Conservation (phyloP, 2,888 invertebrate species). For the Ichneumoninae sp. region DNA sequence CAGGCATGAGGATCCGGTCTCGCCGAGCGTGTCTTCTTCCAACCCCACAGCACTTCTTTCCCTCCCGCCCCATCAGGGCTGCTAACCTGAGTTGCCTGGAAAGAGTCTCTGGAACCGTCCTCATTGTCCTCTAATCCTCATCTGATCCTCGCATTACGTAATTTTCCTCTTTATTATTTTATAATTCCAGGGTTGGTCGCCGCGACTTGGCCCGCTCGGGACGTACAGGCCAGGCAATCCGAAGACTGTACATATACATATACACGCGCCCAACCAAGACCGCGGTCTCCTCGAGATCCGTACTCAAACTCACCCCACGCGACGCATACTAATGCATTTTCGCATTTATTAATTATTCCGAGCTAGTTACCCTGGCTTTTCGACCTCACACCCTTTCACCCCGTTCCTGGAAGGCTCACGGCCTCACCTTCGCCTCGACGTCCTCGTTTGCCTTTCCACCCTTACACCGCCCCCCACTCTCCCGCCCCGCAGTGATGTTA, state of each 20-base stretch:
- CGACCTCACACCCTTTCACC: conserved; percentile 67
- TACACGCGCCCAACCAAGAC: conserved; percentile 30
- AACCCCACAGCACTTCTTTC: conserved; percentile 49
- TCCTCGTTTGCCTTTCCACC: conserved; percentile 36
- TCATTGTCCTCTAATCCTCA: conserved; percentile 81
- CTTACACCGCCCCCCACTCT: neutral
- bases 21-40: conserved; percentile 30
- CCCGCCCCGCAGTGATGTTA: conserved; percentile 22
- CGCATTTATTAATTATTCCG: conserved; percentile 81
- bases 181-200: conserved; percentile 75
- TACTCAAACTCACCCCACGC: conserved; percentile 73
- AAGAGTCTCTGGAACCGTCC: conserved; percentile 69
- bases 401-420: conserved; percentile 31
- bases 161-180: conserved; percentile 83
- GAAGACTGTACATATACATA: conserved; percentile 38
- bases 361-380: conserved; percentile 75
- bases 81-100: conserved; percentile 66
- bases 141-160: conserved; percentile 81
- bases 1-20: conserved; percentile 42
- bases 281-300: conserved; percentile 62
- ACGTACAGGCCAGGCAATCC: conserved; percentile 39
- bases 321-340: conserved; percentile 80
- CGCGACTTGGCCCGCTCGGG: conserved; percentile 62
- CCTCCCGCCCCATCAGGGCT: conserved; percentile 68
- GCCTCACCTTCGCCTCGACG: conserved; percentile 27